These are phyloP conservation scores for Sander vitreus DNA, from an alignment of 2,113 vertebrate genomes.

Conservation along the genomic window DNA sequence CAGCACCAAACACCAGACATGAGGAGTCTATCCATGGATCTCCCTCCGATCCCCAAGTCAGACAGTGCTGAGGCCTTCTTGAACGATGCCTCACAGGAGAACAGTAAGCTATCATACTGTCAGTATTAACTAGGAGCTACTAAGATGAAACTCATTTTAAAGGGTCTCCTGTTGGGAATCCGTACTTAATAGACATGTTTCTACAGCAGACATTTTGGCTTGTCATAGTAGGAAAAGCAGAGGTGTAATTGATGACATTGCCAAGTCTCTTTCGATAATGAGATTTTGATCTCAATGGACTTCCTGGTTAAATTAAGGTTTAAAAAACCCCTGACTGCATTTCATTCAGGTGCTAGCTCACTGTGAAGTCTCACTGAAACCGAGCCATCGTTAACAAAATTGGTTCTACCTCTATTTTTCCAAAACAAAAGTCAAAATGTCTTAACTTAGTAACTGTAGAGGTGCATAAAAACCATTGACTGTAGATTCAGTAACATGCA, in stretches of 20 bases:
- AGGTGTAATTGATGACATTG: no score
- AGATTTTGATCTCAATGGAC: no score
- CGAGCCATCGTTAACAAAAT: no score
- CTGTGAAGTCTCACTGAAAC: no score
- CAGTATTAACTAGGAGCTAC: slow-evolving; percentile 3
- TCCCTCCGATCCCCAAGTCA: slow-evolving; percentile 77
- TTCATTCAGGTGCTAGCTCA: no score
- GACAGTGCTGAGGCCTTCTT: slow-evolving; percentile 26
- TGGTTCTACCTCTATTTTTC: no score
- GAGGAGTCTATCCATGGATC: slow-evolving; percentile 73
- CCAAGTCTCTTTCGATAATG: no score
- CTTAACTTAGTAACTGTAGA: neutral
- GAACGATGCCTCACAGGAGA: slow-evolving; percentile 36
- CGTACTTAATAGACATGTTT: neutral
- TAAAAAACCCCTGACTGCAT: no score
- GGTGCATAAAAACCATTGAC: neutral
- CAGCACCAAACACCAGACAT: slow-evolving; percentile 77
- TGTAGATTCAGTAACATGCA: neutral
- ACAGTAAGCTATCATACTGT: slow-evolving; percentile 38
- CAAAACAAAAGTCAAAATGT: no score
- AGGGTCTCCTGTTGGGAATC: neutral
- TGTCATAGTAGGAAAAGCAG: no score
- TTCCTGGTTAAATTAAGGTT: no score
- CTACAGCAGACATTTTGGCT: no score
- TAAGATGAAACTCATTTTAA: slow-evolving; percentile 9